A percentile compares a stretch with the other conserved stretches of the same genome.
These are phyloP conservation scores for Ptychoptera albimana DNA, from an alignment of 2,888 invertebrate genomes.

Conservation along the genomic window DNA sequence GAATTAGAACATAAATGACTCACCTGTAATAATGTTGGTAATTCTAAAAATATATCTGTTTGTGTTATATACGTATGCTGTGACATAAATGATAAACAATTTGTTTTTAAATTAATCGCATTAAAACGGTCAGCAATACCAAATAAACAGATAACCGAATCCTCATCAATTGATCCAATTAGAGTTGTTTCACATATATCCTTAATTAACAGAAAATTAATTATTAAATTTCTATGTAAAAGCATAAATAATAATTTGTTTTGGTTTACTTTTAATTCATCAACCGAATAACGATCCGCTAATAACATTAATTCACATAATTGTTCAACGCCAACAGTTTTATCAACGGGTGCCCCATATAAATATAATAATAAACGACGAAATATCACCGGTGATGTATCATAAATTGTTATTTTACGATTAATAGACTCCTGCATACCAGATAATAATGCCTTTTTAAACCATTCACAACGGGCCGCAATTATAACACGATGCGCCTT, in stretches of 20 bases:
- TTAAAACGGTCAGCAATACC: constrained; percentile 51
- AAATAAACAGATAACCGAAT: constrained; percentile 44
- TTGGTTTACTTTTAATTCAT: constrained; percentile 34
- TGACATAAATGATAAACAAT: constrained; percentile 24
- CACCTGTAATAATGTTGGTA: constrained; percentile 23
- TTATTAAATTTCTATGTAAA: background rate
- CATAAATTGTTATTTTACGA: constrained; percentile 45
- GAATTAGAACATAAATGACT: background rate
- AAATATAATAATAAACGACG: constrained; percentile 43
- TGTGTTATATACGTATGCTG: constrained; percentile 23
- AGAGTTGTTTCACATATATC: constrained; percentile 44
- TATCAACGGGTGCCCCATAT: constrained; percentile 43
- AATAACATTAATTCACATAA: constrained; percentile 46
- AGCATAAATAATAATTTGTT: background rate
- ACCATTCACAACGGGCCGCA: constrained; percentile 52
- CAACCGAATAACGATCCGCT: constrained; percentile 45
- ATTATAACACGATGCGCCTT: constrained; percentile 48
- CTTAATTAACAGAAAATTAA: constrained; percentile 21
- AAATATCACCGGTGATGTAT: constrained; percentile 45
- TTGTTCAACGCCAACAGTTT: constrained; percentile 34
- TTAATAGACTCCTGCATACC: constrained; percentile 57
- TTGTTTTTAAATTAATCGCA: constrained; percentile 28
- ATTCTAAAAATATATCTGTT: constrained; percentile 22
- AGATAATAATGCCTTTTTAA: constrained; percentile 46
- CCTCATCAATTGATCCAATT: constrained; percentile 41